Base-by-base conservation (phyloP, 2,888 invertebrate species). In the Caradrina clavipalpis region DNA sequence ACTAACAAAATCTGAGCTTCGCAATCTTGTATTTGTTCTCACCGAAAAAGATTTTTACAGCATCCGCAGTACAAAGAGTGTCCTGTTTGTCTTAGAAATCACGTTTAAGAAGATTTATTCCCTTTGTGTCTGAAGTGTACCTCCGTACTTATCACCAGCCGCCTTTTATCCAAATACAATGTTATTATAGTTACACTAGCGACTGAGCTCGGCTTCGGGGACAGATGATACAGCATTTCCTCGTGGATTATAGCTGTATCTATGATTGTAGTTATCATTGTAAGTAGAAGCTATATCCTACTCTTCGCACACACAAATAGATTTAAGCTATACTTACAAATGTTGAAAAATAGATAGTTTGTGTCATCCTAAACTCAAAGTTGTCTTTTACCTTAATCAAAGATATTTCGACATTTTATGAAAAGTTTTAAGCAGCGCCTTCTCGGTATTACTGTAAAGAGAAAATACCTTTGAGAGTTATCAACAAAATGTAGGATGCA, bases 201-300 rank as follows among this genome's bases (percentile, higher is more conserved):
- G 75, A 65, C 69, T 62, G 76, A 67, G 63, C 53, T 64, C 50
- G 51, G 69, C 77, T 73, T 79, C 72, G 69, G 80, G 63, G 51
- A 53, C 63, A 64, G 64, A 76, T 82, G 76, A 66, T 72, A 68
- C 70, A 69, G 67, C 67, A 68, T 75, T 72, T 67, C 75, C 72
- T 76, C 45, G 22, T 55, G 54, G 45, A 22, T 42, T 67, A 67
- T 51, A 68, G 58, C 51, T 54, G 26, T 68, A 47, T 63, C n/a
- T 62, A 26, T 54, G 49, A 57, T 56, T 63, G 39, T 31, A 22
- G 22, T 67, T 31, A 49, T 31, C 19, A 53, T 69, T 56, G 50
- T 69, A 58, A n/a, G 26, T 21, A 49, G 53, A 62, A 69, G 49
- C 49, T 66, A 73, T 55, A 13, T 39, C 39, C 11, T 39, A 49